These are phyloP conservation scores for Myotis davidii DNA, from an alignment of 2,113 vertebrate genomes.

Conservation along the genomic window DNA sequence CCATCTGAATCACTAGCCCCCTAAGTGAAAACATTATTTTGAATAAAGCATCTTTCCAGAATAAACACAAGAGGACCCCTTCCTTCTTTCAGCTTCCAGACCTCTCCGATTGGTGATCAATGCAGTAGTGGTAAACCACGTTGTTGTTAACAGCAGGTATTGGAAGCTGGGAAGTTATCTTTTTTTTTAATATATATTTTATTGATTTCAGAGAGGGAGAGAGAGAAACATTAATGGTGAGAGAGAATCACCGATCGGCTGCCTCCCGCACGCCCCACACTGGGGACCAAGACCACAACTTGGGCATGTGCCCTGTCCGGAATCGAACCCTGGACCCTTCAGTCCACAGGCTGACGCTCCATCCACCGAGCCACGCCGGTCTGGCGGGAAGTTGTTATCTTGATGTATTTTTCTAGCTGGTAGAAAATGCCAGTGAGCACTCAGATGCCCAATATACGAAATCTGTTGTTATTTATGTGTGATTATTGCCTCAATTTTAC, in stretches of 20 bases:
- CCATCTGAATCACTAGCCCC: slow-evolving; percentile 77
- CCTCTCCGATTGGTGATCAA: neutral
- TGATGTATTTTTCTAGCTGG: slow-evolving; percentile 46
- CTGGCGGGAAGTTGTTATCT: neutral
- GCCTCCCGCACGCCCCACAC: no score
- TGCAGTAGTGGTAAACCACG: slow-evolving; percentile 24
- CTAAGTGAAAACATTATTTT: slow-evolving; percentile 81
- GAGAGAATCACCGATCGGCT: no score
- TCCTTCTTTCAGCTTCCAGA: neutral
- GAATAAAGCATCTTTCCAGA: slow-evolving; percentile 78
- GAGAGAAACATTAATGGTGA: no score
- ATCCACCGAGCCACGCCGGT: no score
- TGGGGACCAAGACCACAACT: no score
- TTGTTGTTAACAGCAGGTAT: slow-evolving; percentile 35
- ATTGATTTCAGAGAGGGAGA: no score
- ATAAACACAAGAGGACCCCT: slow-evolving; percentile 63
- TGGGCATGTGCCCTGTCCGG: no score
- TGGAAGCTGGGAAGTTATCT: neutral
- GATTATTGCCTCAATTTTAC: slow-evolving; percentile 37
- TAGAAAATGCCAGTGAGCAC: slow-evolving; percentile 40
- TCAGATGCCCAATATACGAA: slow-evolving; percentile 56
- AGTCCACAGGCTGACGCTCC: no score
- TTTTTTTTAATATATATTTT: no score
- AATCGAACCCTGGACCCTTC: no score
- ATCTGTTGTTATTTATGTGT: neutral